phyloP scores from a whole-genome alignment of 2,888 invertebrate genomes.

The Caenorhabditis japonica region DNA sequence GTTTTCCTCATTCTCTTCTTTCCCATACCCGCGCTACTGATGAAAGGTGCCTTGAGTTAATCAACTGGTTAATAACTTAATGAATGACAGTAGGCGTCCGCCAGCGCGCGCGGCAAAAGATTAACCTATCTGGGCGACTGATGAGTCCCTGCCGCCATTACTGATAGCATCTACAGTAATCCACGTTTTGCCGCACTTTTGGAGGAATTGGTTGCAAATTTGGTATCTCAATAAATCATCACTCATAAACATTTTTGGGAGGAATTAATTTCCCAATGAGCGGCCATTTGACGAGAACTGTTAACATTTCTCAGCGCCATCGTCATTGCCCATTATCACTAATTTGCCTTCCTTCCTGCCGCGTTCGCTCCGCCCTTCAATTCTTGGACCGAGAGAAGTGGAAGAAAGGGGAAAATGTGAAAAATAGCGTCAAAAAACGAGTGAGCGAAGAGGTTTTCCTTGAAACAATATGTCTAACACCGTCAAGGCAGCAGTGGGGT shows the following conservation, averaged over 20 bases:
- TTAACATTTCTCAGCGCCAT: constrained; percentile 49
- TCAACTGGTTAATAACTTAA: constrained; percentile 58
- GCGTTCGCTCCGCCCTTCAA: constrained; percentile 31
- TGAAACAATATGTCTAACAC: constrained; percentile 33
- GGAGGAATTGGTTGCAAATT: constrained; percentile 5
- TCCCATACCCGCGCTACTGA: constrained; percentile 18
- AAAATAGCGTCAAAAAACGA: constrained; percentile 42
- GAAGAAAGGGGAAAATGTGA: constrained; percentile 6
- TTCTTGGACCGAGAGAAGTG: constrained; percentile 34
- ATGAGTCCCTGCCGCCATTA: constrained; percentile 16
- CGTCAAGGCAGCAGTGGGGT: constrained; percentile 10
- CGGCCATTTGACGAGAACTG: constrained; percentile 47
- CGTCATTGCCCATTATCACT: constrained; percentile 47
- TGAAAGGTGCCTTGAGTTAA: constrained; percentile 44
- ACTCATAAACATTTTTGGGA: constrained; percentile 18
- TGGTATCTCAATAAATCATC: constrained; percentile 16
- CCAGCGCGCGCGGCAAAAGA: constrained; percentile 49
- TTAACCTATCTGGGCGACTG: constrained; percentile 39
- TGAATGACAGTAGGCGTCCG: constrained; percentile 47
- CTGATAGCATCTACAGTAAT: constrained; percentile 32
- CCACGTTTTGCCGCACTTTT: constrained; percentile 13
- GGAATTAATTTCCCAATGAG: constrained; percentile 24
- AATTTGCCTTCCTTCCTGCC: constrained; percentile 39
- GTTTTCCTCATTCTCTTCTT: not conserved
- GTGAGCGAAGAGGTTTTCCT: constrained; percentile 34